phyloP scores from a whole-genome alignment of 1,140 invertebrate species.

The Drosophila setifemur region DNA sequence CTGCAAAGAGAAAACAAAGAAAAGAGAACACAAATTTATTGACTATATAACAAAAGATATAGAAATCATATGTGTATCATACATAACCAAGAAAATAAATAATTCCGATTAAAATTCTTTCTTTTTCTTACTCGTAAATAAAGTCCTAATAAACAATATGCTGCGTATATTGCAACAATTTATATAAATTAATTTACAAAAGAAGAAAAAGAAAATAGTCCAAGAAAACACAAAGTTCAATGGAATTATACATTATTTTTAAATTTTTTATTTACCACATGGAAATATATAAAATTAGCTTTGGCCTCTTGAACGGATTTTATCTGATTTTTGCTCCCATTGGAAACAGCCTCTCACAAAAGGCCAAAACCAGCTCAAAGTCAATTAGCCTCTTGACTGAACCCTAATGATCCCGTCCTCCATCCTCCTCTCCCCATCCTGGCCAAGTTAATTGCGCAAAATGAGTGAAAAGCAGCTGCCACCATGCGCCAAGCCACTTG shows the following conservation, averaged over 20 bases:
- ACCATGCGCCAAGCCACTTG: slow-evolving; percentile 37
- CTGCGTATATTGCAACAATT: no score
- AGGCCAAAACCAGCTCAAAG: slow-evolving; percentile 57
- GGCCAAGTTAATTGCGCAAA: slow-evolving; percentile 60
- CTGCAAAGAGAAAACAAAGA: slow-evolving; percentile 36
- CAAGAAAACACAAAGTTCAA: no score
- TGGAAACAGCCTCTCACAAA: slow-evolving; percentile 6
- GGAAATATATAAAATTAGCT: slow-evolving; percentile 2
- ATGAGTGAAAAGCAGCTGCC: slow-evolving; percentile 62
- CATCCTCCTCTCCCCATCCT: slow-evolving; percentile 9
- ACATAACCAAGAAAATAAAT: no score
- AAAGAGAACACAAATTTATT: slow-evolving; percentile 23
- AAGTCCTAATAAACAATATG: no score
- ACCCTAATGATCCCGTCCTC: slow-evolving; percentile 37
- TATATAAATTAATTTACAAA: no score
- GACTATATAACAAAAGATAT: neutral
- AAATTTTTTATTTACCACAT: no score
- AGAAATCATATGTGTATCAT: neutral
- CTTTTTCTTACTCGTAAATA: no score
- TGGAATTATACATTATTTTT: no score
- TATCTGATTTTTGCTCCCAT: slow-evolving; percentile 13
- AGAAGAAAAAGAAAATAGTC: no score
- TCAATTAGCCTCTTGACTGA: slow-evolving; percentile 72
- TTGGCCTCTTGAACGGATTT: neutral
- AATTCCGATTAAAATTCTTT: no score